Conservation (phyloP, 2,797 vertebrate genomes). For the Ctenopoma multispine region DNA sequence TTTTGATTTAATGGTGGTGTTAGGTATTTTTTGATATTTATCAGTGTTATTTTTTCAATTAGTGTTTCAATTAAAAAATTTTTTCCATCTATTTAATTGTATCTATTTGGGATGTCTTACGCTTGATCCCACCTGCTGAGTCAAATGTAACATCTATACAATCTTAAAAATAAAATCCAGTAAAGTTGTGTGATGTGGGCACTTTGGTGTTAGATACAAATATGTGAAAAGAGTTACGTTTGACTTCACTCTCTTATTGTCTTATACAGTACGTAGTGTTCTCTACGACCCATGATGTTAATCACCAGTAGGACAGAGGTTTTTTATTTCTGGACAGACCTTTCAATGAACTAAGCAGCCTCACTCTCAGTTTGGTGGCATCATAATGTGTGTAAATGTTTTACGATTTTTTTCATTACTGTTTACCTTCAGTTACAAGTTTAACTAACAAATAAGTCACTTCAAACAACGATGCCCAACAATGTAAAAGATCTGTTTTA, state of each 20-base stretch:
- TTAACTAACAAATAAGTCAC: neutral
- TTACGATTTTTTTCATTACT: neutral
- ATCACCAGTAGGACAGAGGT: neutral
- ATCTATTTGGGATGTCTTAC: too few species aligned
- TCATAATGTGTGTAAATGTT: slow-evolving; percentile 5
- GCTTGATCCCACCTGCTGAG: too few species aligned
- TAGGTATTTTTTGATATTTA: too few species aligned
- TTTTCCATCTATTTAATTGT: too few species aligned
- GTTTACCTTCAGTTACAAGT: neutral
- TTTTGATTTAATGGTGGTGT: too few species aligned
- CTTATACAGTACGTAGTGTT: neutral
- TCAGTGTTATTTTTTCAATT: too few species aligned
- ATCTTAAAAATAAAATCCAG: too few species aligned
- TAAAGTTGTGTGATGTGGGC: too few species aligned
- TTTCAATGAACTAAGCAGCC: neutral
- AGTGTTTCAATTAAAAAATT: too few species aligned
- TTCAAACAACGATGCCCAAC: slow-evolving; percentile 4
- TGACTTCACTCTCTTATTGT: neutral
- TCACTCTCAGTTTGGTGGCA: neutral
- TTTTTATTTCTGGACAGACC: neutral
- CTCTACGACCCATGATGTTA: neutral
- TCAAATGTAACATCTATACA: too few species aligned
- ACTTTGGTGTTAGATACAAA: too few species aligned
- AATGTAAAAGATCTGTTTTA: slow-evolving; percentile 2
- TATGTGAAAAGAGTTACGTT: too few species aligned